Conservation (phyloP, 2,113 vertebrate species). For the Gracilinanus agilis region DNA sequence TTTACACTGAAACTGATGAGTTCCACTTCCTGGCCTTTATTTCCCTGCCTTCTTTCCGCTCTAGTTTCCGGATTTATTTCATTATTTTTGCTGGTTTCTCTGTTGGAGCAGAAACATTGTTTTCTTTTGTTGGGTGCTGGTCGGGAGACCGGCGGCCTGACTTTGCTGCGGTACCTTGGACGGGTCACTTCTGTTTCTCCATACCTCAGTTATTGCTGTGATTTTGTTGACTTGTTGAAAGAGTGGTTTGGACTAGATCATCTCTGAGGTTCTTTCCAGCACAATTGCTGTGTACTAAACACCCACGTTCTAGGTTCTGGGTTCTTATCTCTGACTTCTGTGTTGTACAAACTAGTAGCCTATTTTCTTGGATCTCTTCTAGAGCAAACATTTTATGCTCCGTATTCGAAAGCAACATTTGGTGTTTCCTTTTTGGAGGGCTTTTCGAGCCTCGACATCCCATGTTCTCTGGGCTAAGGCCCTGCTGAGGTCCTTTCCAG, state of each 20-base stretch:
- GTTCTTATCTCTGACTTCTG: not conserved
- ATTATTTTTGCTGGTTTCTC: not conserved
- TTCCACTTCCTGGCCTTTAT: not conserved
- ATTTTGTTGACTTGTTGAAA: not conserved
- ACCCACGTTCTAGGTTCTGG: not conserved
- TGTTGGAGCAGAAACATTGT: not conserved
- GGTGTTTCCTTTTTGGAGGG: not conserved
- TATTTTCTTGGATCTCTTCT: not conserved
- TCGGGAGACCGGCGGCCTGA: not conserved
- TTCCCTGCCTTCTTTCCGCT: not conserved
- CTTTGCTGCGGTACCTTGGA: not conserved
- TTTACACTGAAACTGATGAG: not conserved
- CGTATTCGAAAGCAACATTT: too few relatives aligned
- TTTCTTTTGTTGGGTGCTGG: not conserved
- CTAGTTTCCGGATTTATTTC: not conserved
- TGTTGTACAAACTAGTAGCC: not conserved
- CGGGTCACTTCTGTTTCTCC: not conserved
- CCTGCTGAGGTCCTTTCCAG: not conserved
- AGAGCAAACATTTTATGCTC: too few relatives aligned
- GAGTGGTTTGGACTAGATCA: not conserved
- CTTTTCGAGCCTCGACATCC: not conserved
- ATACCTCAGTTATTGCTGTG: too few relatives aligned
- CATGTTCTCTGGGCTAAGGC: too few relatives aligned
- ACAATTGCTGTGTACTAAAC: not conserved
- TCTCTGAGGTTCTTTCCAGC: not conserved